A percentile compares a stretch with the other conserved stretches of the same genome.
Conservation (phyloP, 2,888 invertebrate species). For the Watsonalla binaria region DNA sequence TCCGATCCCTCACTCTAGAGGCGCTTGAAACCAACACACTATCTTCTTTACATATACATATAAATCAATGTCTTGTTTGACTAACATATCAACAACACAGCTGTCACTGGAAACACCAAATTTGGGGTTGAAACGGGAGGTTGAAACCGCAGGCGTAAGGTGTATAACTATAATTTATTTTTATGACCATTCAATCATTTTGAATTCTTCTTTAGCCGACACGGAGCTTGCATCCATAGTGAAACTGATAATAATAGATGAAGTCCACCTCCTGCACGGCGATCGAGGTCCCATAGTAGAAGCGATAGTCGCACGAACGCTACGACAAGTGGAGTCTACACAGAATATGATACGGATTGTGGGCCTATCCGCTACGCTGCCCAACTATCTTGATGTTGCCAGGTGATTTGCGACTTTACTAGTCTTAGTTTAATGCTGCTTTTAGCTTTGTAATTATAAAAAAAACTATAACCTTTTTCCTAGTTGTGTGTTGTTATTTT, state of each 20-base stretch:
- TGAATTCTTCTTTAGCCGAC: slow-evolving; percentile 80
- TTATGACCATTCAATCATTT: neutral
- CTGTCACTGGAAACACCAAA: no score
- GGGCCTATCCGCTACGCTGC: slow-evolving; percentile 97
- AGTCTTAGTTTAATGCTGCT: neutral
- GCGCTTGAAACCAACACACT: no score
- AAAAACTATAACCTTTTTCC: no score
- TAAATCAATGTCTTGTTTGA: no score
- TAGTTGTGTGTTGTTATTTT: no score
- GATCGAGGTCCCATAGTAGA: slow-evolving; percentile 99
- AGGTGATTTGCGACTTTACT: slow-evolving; percentile 43
- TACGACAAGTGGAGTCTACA: slow-evolving; percentile 93
- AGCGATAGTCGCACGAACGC: slow-evolving; percentile 95
- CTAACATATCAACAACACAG: no score
- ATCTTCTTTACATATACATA: no score
- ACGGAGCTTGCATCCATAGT: slow-evolving; percentile 93
- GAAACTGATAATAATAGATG: slow-evolving; percentile 96
- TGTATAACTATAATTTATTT: no score
- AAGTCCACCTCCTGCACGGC: slow-evolving; percentile 97
- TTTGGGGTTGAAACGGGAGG: no score
- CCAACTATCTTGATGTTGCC: slow-evolving; percentile 98
- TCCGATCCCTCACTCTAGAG: no score
- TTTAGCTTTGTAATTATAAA: neutral
- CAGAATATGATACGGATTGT: slow-evolving; percentile 98
- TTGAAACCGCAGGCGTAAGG: no score